These are phyloP conservation scores for Miltochrista miniata DNA, from an alignment of 2,888 invertebrate genomes.

Conservation along the genomic window DNA sequence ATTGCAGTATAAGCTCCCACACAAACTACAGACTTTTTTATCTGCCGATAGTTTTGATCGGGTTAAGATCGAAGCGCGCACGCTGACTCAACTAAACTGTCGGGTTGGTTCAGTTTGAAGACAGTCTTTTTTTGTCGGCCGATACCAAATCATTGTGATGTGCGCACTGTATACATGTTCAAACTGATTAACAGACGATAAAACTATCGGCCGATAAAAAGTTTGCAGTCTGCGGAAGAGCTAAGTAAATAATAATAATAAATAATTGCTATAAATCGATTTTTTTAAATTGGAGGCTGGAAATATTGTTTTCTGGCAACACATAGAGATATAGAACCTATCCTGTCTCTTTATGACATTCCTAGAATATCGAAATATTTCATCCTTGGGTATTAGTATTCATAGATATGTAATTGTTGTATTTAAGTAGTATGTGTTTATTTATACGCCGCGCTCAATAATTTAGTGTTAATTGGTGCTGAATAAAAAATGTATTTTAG, in stretches of 20 bases:
- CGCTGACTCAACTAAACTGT: too few relatives aligned
- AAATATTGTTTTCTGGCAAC: constrained; percentile 11
- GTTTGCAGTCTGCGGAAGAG: too few relatives aligned
- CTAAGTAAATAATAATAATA: too few relatives aligned
- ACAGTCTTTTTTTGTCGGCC: too few relatives aligned
- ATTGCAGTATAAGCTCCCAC: neutral
- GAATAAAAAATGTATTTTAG: constrained; percentile 45
- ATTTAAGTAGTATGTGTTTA: constrained; percentile 37
- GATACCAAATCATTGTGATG: too few relatives aligned
- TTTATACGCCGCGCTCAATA: constrained; percentile 46
- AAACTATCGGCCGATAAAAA: too few relatives aligned
- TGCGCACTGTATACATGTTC: too few relatives aligned
- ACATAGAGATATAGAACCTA: constrained; percentile 12
- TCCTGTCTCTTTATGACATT: constrained; percentile 36
- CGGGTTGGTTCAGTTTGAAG: too few relatives aligned
- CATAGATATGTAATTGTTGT: constrained; percentile 24
- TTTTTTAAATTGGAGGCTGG: neutral
- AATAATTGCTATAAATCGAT: neutral
- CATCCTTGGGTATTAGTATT: constrained; percentile 33
- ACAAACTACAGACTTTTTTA: too few relatives aligned
- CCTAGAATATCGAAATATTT: constrained; percentile 35
- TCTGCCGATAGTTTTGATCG: too few relatives aligned
- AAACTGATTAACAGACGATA: too few relatives aligned
- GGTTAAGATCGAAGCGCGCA: too few relatives aligned
- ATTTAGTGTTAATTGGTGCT: constrained; percentile 54